phyloP scores from a whole-genome alignment of 2,113 vertebrate genomes.

The Balaenoptera acutorostrata region DNA sequence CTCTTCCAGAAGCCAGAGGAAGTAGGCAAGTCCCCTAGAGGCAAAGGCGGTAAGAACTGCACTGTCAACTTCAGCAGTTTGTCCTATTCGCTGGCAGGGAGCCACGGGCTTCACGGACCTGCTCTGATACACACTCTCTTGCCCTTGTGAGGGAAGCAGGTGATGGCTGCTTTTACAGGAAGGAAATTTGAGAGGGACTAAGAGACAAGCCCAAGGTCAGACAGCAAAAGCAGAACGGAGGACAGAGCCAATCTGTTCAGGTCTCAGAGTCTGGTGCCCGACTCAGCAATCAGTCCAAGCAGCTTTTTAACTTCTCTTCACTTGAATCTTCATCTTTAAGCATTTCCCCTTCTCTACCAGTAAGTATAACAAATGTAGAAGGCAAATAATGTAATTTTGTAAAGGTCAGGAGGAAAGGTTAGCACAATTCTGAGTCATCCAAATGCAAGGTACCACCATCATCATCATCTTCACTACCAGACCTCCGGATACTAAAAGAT shows the following conservation, averaged over 20 bases:
- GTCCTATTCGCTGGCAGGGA: neutral
- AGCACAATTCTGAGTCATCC: neutral
- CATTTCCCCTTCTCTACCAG: neutral
- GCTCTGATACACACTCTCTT: neutral
- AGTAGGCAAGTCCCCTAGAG: neutral
- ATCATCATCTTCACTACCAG: neutral
- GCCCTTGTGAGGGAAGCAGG: neutral
- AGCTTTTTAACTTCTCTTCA: neutral
- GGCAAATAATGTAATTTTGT: neutral
- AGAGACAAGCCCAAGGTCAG: conserved; percentile 3
- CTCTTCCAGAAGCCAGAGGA: conserved; percentile 13
- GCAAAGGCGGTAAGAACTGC: neutral
- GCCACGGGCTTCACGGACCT: neutral
- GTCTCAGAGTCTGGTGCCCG: neutral
- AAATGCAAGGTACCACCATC: neutral
- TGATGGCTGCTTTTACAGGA: neutral
- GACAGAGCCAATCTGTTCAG: neutral
- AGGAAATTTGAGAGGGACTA: conserved; percentile 27
- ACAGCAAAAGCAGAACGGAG: neutral
- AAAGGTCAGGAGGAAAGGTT: neutral
- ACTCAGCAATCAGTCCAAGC: neutral
- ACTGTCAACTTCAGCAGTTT: neutral
- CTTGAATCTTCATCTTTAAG: neutral
- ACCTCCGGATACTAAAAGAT: neutral
- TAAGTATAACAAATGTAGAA: neutral